Conservation (phyloP, 1,140 invertebrate species). For the Phocides pigmalion region DNA sequence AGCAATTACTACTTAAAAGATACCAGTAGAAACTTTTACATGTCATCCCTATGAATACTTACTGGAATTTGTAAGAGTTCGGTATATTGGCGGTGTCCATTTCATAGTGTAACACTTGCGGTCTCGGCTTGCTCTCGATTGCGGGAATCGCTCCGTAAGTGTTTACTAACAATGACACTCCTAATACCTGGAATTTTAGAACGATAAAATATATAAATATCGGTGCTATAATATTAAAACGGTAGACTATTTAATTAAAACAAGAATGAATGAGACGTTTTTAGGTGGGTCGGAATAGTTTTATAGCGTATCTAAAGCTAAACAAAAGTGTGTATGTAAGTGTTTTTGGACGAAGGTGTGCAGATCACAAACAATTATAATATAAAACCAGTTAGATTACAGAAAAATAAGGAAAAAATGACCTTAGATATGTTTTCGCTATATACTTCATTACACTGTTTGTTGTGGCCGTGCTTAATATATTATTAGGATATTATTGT, state of each 20-base stretch:
- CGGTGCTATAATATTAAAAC: too few relatives aligned
- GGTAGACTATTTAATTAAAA: too few relatives aligned
- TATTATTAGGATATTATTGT: background rate
- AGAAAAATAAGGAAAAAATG: constrained; percentile 40
- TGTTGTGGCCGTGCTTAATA: background rate
- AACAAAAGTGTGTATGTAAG: constrained; percentile 31
- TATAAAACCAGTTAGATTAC: constrained; percentile 45
- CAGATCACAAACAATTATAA: constrained; percentile 39
- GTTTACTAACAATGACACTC: constrained; percentile 41
- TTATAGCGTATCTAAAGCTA: background rate
- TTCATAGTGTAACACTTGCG: constrained; percentile 62
- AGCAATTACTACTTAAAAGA: too few relatives aligned
- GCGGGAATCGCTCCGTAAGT: constrained; percentile 48
- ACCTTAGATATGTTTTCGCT: constrained; percentile 10
- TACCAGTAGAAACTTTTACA: too few relatives aligned
- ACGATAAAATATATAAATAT: too few relatives aligned
- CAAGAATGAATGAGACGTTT: background rate
- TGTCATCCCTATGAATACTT: constrained; percentile 49
- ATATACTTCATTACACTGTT: background rate
- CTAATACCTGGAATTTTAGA: constrained; percentile 51
- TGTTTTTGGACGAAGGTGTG: constrained; percentile 39
- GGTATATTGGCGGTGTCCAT: constrained; percentile 67
- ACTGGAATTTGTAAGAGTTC: constrained; percentile 72
- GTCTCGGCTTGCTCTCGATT: constrained; percentile 48
- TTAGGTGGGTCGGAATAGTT: too few relatives aligned